These are phyloP conservation scores for Galemys pyrenaicus DNA, from an alignment of 2,113 vertebrate genomes.

Conservation along the genomic window DNA sequence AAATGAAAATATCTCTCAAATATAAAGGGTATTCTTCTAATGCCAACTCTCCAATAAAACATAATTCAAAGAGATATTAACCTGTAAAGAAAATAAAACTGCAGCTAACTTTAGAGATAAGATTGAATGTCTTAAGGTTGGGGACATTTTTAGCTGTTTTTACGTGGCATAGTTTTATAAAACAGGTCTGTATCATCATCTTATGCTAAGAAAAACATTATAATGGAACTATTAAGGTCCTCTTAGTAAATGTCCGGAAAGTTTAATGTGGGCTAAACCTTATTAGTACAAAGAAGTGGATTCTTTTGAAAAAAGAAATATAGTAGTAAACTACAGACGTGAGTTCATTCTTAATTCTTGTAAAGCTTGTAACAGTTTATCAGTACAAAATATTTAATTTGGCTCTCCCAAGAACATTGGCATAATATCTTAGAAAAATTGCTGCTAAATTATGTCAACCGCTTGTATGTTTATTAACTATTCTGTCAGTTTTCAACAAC, in stretches of 20 bases:
- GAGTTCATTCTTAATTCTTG: neutral
- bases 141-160: neutral
- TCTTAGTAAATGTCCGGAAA: neutral
- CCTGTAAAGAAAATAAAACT: neutral
- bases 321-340: neutral
- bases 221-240: neutral
- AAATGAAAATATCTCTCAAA: neutral
- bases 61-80: neutral
- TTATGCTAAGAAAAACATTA: neutral
- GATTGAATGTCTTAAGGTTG: neutral
- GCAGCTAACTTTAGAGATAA: neutral
- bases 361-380: neutral
- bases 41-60: neutral
- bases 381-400: constrained; percentile 25
- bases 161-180: neutral
- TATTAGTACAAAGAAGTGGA: neutral
- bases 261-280: neutral
- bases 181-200: neutral
- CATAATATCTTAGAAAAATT: constrained; percentile 42
- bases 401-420: neutral
- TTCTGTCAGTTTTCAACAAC: neutral
- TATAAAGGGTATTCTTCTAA: neutral
- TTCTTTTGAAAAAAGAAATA: neutral
- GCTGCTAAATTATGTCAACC: constrained; percentile 35
- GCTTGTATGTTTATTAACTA: neutral